Percentiles rank a stretch among this genome's conserved stretches.
These are phyloP conservation scores for Strigamia crassipes DNA, from an alignment of 2,888 invertebrate species.

Conservation along the genomic window DNA sequence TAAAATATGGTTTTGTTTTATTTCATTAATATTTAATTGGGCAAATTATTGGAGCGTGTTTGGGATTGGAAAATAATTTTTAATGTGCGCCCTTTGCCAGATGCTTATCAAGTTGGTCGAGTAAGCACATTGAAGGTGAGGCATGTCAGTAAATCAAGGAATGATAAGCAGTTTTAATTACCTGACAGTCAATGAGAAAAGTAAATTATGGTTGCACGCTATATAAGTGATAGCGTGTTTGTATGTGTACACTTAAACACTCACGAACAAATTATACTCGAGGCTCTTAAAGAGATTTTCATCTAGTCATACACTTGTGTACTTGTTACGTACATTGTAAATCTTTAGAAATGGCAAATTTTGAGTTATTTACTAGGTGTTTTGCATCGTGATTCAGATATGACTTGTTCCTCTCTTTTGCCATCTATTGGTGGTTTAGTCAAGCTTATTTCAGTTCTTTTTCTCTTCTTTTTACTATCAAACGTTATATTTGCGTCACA, in stretches of 20 bases:
- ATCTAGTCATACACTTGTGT: background rate
- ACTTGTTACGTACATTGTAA: too few species aligned
- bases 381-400: too few species aligned
- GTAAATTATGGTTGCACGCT: slow-evolving; percentile 13
- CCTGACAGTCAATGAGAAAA: slow-evolving; percentile 24
- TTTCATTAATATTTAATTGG: slow-evolving; percentile 32
- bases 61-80: slow-evolving; percentile 33
- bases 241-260: background rate
- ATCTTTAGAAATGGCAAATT: too few species aligned
- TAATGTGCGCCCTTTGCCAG: background rate
- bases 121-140: slow-evolving; percentile 8
- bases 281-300: slow-evolving; percentile 7
- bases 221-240: slow-evolving; percentile 17
- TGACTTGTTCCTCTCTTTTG: too few species aligned
- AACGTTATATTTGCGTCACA: too few species aligned
- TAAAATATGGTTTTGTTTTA: slow-evolving; percentile 20
- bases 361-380: too few species aligned
- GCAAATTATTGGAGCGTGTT: slow-evolving; percentile 18
- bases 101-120: slow-evolving; percentile 11
- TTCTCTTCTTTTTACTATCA: too few species aligned
- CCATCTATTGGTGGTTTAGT: too few species aligned
- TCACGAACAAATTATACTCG: background rate
- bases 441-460: too few species aligned
- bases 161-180: slow-evolving; percentile 25
- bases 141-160: slow-evolving; percentile 23